Evolutionary conservation across 2,888 invertebrate genomes (phyloP), one percentile per base, ranked within the genome.

Genomic region (Aethes cnicana): DNA sequence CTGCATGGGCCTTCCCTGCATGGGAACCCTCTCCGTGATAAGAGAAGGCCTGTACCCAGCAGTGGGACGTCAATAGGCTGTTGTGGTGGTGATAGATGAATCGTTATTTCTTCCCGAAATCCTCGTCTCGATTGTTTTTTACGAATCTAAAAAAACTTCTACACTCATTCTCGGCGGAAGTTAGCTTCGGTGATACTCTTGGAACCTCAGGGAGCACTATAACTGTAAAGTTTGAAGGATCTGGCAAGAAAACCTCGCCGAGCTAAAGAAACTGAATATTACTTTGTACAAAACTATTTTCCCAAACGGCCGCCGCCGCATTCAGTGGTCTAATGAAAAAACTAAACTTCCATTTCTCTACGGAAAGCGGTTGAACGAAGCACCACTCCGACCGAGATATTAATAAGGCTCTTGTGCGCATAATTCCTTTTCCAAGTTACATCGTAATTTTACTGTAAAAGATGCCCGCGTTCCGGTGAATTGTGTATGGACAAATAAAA

Each of bases 401-500:
- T n/a, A n/a, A n/a, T 56, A 56, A 54, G 47, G 18, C 35, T 32
- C 35, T 49, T 41, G 33, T 35, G 44, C 28, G 47, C 53, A 47
- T 58, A 54, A 56, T 56, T 52, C 37, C 47, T 47, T 46, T 50
- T 36, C 48, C 30, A 54, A 56, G 53, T 56, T 56, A 54, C 48
- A 26, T 54, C 58, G 52, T 56, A 54, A 56, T 53, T n/a, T 37
- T 32, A 47, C 39, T 32, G 8, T 52, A 39, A 52, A 52, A 32
- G 37, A 52, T 28, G 18, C 12, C 44, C 18, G 14, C 20, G 30
- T 30, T 37, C 44, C n/a, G 7, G 16, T 7, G 5, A 43, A 28
- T 30, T 26, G 39, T 41, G 39, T 32, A 18, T 41, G 39, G 23
- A 32, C 18, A 43, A 39, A 25, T 42, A 42, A 12, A 42, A 28